Conservation (phyloP, 1,140 invertebrate genomes). For the Sarcophaga peregrina region DNA sequence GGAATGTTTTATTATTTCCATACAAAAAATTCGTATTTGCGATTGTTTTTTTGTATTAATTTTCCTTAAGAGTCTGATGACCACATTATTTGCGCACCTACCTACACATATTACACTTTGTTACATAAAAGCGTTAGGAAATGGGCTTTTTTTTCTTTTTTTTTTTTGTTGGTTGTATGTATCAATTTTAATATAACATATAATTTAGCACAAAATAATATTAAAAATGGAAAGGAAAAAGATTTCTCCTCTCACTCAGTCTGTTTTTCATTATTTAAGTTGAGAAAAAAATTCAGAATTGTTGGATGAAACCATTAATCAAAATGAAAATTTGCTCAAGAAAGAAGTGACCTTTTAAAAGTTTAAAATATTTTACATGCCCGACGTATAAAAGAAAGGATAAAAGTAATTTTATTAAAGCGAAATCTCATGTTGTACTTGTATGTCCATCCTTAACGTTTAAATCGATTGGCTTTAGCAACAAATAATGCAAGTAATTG, state of each 20-base stretch:
- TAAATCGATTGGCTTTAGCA: not conserved
- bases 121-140: too few relatives aligned
- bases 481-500: constrained; percentile 65
- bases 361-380: constrained; percentile 14
- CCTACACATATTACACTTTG: too few relatives aligned
- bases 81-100: too few relatives aligned
- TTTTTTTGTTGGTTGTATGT: too few relatives aligned
- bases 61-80: too few relatives aligned
- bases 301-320: constrained; percentile 36
- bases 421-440: too few relatives aligned
- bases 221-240: constrained; percentile 7
- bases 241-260: too few relatives aligned
- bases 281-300: not conserved
- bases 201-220: constrained; percentile 23
- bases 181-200: constrained; percentile 5
- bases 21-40: too few relatives aligned
- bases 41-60: too few relatives aligned
- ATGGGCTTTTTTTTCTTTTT: not conserved
- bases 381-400: not conserved
- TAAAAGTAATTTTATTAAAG: not conserved
- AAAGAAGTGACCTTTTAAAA: constrained; percentile 27
- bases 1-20: too few relatives aligned
- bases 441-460: not conserved
- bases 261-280: too few relatives aligned
- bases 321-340: constrained; percentile 10